A percentile compares a stretch with the other conserved stretches of the same genome.
These are phyloP conservation scores for Trichopoda pennipes DNA, from an alignment of 2,888 invertebrate genomes.

Conservation along the genomic window DNA sequence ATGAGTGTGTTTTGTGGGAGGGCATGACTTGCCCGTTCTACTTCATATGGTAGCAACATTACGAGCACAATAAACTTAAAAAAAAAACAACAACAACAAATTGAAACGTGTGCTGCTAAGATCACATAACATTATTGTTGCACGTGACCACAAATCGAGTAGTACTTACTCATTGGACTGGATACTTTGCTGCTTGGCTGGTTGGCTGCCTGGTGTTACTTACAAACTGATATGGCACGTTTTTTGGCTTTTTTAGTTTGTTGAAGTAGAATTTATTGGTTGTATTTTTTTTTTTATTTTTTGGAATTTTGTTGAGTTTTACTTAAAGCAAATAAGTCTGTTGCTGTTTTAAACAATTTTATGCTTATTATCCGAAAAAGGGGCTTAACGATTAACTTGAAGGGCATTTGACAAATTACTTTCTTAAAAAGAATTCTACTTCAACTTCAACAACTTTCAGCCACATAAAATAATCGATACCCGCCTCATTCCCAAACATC, in stretches of 20 bases:
- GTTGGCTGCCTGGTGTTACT: constrained; percentile 65
- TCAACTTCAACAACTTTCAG: constrained; percentile 11
- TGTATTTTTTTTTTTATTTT: background rate
- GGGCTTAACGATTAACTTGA: constrained; percentile 67
- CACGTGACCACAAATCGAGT: constrained; percentile 69
- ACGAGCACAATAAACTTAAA: constrained; percentile 30
- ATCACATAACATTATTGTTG: constrained; percentile 69
- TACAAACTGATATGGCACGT: constrained; percentile 71
- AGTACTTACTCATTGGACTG: background rate
- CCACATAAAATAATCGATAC: constrained; percentile 40
- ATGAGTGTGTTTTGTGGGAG: constrained; percentile 40
- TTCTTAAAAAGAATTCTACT: constrained; percentile 31
- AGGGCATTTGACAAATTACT: constrained; percentile 69
- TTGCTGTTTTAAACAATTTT: constrained; percentile 57
- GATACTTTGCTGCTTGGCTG: constrained; percentile 50
- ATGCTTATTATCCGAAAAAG: constrained; percentile 56
- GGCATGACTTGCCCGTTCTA: constrained; percentile 55
- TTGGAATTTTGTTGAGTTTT: constrained; percentile 6
- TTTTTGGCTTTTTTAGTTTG: constrained; percentile 41
- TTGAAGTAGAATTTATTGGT: constrained; percentile 4
- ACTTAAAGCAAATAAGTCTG: constrained; percentile 27
- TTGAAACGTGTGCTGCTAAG: constrained; percentile 62
- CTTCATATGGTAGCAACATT: constrained; percentile 30
- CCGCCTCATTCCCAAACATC: background rate
- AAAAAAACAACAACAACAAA: constrained; percentile 30